Conservation (phyloP, 2,888 invertebrate genomes). For the Drosophila borealis region DNA sequence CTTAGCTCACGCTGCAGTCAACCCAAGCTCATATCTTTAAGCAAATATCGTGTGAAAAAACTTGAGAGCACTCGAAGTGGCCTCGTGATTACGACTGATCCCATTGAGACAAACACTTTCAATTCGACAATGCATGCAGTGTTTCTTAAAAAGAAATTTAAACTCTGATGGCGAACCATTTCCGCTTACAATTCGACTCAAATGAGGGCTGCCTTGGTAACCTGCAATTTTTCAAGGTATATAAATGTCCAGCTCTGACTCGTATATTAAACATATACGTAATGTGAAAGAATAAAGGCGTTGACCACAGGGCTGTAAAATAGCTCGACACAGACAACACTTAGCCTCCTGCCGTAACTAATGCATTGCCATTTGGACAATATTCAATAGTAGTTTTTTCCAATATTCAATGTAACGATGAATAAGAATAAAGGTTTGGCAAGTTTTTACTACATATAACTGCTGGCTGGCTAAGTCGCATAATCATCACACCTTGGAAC, state of each 20-base stretch:
- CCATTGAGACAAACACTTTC: slow-evolving; percentile 25
- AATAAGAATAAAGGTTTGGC: slow-evolving; percentile 77
- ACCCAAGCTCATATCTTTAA: slow-evolving; percentile 55
- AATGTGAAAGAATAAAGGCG: slow-evolving; percentile 29
- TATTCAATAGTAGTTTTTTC: too few species aligned
- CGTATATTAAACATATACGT: slow-evolving; percentile 30
- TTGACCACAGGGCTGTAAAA: slow-evolving; percentile 24
- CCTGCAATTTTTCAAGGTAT: slow-evolving; percentile 62
- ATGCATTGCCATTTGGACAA: too few species aligned
- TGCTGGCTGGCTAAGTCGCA: too few species aligned
- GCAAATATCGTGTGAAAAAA: slow-evolving; percentile 74
- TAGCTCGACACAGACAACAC: not conserved
- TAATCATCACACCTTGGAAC: slow-evolving; percentile 16
- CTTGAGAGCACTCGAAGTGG: slow-evolving; percentile 18
- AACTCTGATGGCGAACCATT: slow-evolving; percentile 58
- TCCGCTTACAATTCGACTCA: slow-evolving; percentile 48
- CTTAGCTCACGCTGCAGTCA: slow-evolving; percentile 15
- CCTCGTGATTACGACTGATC: slow-evolving; percentile 26
- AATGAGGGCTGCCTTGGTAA: slow-evolving; percentile 54
- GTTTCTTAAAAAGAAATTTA: slow-evolving; percentile 62
- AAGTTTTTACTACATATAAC: slow-evolving; percentile 62
- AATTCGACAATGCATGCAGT: slow-evolving; percentile 22
- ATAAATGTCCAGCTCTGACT: slow-evolving; percentile 53
- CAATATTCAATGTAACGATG: not conserved
- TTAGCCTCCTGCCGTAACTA: too few species aligned